Conservation (phyloP, 2,797 vertebrate genomes). For the Lepilemur septentrionalis region DNA sequence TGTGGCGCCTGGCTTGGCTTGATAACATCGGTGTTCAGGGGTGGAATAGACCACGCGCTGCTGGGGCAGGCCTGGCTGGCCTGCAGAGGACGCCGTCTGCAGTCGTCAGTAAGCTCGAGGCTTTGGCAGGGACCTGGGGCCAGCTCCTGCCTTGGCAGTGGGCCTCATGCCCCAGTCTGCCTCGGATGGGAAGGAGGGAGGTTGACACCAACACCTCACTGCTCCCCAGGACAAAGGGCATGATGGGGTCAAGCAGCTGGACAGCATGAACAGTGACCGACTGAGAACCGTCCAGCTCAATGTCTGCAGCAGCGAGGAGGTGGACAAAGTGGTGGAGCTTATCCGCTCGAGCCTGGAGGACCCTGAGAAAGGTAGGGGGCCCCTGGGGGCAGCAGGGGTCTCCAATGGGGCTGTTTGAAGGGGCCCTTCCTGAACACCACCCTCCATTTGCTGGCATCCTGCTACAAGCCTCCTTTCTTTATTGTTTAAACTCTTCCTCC, state of each 20-base stretch:
- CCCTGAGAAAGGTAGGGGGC: conserved; percentile 82
- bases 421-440: background rate
- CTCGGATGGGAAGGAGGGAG: background rate
- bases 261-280: conserved; percentile 84
- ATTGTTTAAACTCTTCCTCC: background rate
- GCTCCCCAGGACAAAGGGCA: conserved; percentile 80
- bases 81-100: background rate
- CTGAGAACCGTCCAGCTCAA: conserved; percentile 87
- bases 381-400: accelerated
- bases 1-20: background rate
- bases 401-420: background rate
- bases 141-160: background rate
- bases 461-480: background rate
- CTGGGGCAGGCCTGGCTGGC: background rate
- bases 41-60: background rate
- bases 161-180: background rate
- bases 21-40: background rate
- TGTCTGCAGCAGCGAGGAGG: conserved; percentile 85
- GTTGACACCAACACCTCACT: background rate
- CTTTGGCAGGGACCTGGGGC: background rate
- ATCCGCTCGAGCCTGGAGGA: conserved; percentile 80
- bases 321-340: conserved; percentile 79
- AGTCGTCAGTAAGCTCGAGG: background rate
- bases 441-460: background rate
- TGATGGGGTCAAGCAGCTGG: conserved; percentile 85